Percentiles rank a stretch among this genome's conserved stretches.
These are phyloP conservation scores for Cricetomys ansorgei DNA, from an alignment of 2,113 vertebrate genomes.

Conservation along the genomic window DNA sequence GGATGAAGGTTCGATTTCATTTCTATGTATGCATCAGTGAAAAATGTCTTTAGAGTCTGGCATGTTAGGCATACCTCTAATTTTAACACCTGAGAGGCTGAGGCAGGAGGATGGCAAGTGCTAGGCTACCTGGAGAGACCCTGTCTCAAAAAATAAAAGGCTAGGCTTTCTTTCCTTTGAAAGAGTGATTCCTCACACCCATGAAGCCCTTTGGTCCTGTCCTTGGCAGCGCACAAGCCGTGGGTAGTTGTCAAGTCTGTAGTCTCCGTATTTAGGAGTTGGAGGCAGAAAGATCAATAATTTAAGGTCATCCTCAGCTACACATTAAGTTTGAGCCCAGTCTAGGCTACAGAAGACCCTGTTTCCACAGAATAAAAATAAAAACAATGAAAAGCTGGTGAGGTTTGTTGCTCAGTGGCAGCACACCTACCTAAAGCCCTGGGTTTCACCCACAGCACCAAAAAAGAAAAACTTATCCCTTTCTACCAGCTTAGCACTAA, in stretches of 20 bases:
- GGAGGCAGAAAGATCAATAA: neutral
- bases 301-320: neutral
- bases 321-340: neutral
- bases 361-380: neutral
- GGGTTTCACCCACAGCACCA: neutral
- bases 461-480: neutral
- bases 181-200: neutral
- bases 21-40: neutral
- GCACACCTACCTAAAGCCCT: neutral
- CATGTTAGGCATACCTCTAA: neutral
- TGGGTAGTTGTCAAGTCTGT: neutral
- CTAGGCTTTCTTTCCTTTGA: neutral
- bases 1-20: neutral
- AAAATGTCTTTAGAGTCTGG: neutral
- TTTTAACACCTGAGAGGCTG: neutral
- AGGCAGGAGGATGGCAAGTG: neutral
- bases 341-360: neutral
- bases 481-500: neutral
- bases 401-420: neutral
- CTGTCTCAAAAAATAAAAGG: neutral
- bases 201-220: neutral
- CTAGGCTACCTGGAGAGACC: neutral
- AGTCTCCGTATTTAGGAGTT: neutral
- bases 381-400: neutral
- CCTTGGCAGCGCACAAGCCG: neutral